These are phyloP conservation scores for Merluccius polli DNA, from an alignment of 2,797 vertebrate species.

Conservation along the genomic window DNA sequence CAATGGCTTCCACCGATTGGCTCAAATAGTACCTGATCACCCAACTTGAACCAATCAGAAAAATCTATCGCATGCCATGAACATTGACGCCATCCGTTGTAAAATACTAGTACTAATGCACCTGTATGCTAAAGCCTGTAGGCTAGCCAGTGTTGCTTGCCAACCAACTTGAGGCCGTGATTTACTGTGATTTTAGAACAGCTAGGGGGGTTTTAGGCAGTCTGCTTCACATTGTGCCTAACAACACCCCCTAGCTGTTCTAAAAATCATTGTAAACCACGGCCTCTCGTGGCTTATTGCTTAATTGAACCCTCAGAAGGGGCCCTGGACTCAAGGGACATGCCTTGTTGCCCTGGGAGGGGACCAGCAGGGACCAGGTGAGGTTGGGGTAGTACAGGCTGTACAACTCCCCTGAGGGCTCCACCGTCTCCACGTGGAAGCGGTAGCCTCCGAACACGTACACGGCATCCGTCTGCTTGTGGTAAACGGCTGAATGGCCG, in stretches of 20 bases:
- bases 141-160: too few species aligned
- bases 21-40: neutral
- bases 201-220: too few species aligned
- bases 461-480: conserved; percentile 85
- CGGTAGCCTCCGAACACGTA: conserved; percentile 92
- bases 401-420: conserved; percentile 87
- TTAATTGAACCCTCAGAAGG: too few species aligned
- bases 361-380: conserved; percentile 90
- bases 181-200: too few species aligned
- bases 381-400: conserved; percentile 87
- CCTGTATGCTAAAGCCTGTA: too few species aligned
- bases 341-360: conserved; percentile 88
- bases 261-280: too few species aligned
- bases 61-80: neutral
- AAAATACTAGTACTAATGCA: too few species aligned
- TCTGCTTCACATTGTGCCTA: too few species aligned
- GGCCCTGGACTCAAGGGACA: neutral
- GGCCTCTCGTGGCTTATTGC: too few species aligned
- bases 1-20: neutral
- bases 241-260: too few species aligned
- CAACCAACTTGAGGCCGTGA: too few species aligned
- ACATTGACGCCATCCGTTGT: neutral
- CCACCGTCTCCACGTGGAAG: conserved; percentile 87
- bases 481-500: conserved; percentile 89
- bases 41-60: neutral